Percentiles rank a stretch among this genome's conserved stretches.
These are phyloP conservation scores for Myotis findleyi DNA, from an alignment of 2,797 vertebrate species.

Conservation along the genomic window DNA sequence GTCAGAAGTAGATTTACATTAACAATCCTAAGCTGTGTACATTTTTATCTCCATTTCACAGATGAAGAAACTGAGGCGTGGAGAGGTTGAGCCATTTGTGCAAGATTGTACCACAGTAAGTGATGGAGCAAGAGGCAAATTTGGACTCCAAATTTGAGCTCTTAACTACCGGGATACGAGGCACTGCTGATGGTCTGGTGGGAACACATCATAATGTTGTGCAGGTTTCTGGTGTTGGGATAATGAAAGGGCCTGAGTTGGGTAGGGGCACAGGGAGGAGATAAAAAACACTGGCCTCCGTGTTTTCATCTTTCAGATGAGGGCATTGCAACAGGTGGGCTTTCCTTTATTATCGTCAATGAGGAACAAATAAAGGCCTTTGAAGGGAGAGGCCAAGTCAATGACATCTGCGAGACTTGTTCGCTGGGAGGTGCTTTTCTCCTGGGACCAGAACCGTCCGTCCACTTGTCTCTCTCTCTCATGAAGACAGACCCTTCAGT, in stretches of 20 bases:
- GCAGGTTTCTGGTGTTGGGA: not conserved
- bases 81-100: not conserved
- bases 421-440: not conserved
- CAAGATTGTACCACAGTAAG: too few species aligned
- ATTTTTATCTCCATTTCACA: not conserved
- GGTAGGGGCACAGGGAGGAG: not conserved
- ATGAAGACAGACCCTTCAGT: not conserved
- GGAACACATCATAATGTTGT: not conserved
- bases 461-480: not conserved
- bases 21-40: not conserved
- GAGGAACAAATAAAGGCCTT: not conserved
- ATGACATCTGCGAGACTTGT: not conserved
- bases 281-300: not conserved
- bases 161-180: not conserved
- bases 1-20: not conserved
- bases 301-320: not conserved
- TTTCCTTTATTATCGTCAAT: not conserved
- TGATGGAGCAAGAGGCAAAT: not conserved
- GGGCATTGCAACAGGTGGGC: not conserved
- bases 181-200: not conserved
- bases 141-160: not conserved
- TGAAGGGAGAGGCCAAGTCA: not conserved
- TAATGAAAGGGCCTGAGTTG: not conserved
- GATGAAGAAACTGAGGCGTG: not conserved
- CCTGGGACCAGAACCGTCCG: not conserved